These are phyloP conservation scores for Pentamera pediparva DNA, from an alignment of 53 echinoderm and acorn worm genomes.

Conservation along the genomic window DNA sequence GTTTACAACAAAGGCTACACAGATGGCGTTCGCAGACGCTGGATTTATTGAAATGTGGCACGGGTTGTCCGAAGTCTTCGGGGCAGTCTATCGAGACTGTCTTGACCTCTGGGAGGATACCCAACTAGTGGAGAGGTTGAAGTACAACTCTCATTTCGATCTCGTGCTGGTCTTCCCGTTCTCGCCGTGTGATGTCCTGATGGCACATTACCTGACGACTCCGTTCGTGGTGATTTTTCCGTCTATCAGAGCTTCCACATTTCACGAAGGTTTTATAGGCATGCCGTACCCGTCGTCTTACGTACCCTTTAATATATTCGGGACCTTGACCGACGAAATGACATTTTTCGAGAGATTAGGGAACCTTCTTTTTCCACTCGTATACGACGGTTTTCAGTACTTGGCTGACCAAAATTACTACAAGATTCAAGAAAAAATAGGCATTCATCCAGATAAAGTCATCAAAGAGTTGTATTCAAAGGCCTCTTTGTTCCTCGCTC, in stretches of 20 bases:
- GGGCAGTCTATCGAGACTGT: not conserved
- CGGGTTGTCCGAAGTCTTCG: not conserved
- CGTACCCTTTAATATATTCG: conserved; percentile 27
- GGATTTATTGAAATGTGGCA: not conserved
- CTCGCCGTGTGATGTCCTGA: conserved; percentile 27
- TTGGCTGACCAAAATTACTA: not conserved
- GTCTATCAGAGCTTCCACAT: not conserved
- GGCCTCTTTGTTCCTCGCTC: not conserved
- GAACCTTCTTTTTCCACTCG: conserved; percentile 3
- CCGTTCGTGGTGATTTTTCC: conserved; percentile 32
- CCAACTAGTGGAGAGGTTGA: not conserved
- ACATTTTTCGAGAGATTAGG: conserved; percentile 29
- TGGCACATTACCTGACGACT: conserved; percentile 26
- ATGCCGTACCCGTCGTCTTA: conserved; percentile 37
- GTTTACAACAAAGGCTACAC: not conserved
- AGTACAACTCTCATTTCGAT: conserved; percentile 25
- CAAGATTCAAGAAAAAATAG: not conserved
- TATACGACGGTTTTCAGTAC: not conserved
- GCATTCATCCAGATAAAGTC: conserved; percentile 15
- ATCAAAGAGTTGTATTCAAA: conserved; percentile 14
- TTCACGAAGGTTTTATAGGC: conserved; percentile 34
- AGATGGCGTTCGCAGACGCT: not conserved
- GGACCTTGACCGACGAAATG: conserved; percentile 26
- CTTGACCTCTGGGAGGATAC: conserved; percentile 18
- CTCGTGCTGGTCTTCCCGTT: conserved; percentile 18